Evolutionary conservation across 2,888 invertebrate genomes (phyloP).

Genomic region (Hofmannophila pseudospretella): DNA sequence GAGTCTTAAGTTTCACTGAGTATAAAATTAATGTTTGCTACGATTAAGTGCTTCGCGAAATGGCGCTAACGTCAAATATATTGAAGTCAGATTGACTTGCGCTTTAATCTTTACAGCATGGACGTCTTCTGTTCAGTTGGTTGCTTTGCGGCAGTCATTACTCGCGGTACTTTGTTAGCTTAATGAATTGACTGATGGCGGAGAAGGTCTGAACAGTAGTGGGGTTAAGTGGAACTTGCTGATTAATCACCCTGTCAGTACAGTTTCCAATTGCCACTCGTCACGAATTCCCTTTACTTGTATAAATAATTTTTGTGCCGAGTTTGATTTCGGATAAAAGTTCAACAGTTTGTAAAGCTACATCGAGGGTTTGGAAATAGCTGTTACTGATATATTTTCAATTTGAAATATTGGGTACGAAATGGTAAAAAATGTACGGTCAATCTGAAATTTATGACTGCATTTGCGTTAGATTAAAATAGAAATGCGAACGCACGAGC

Average conservation of each 20-base stretch:
- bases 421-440: not conserved
- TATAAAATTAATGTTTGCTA: conserved; percentile 16
- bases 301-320: conserved; percentile 47
- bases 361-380: conserved; percentile 21
- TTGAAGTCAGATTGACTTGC: conserved; percentile 4
- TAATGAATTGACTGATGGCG: conserved; percentile 77
- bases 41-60: conserved; percentile 11
- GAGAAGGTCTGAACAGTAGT: conserved; percentile 67
- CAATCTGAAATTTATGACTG: conserved; percentile 5
- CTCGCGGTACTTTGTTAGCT: conserved; percentile 71
- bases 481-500: too few species aligned
- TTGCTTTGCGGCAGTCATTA: conserved; percentile 70
- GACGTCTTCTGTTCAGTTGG: conserved; percentile 48
- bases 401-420: conserved; percentile 30
- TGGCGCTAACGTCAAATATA: conserved; percentile 7
- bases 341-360: conserved; percentile 20
- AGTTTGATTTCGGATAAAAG: conserved; percentile 13
- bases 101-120: conserved; percentile 47
- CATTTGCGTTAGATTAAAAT: too few species aligned
- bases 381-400: conserved; percentile 27
- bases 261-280: conserved; percentile 69
- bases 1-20: conserved; percentile 12
- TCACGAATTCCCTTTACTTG: conserved; percentile 57
- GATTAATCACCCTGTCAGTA: conserved; percentile 75
- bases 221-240: conserved; percentile 73